These are phyloP conservation scores for Hirtodrosophila alboralis DNA, from an alignment of 2,888 invertebrate genomes.

Conservation along the genomic window DNA sequence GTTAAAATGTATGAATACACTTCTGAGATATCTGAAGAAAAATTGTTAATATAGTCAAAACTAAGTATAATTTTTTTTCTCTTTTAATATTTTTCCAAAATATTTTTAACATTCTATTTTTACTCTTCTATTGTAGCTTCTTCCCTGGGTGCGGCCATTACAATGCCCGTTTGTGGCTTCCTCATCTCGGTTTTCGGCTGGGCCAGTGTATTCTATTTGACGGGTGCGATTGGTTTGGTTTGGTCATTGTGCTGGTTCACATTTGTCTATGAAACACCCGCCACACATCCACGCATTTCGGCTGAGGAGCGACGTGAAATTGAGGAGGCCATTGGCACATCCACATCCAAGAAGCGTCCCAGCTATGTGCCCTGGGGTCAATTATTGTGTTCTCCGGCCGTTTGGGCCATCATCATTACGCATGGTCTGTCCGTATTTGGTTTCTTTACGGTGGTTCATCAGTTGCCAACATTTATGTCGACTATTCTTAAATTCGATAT, in stretches of 20 bases:
- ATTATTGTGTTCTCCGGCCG: constrained; percentile 89
- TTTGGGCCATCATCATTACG: constrained; percentile 93
- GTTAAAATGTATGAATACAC: too few species aligned
- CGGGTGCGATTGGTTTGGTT: constrained; percentile 89
- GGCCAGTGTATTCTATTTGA: constrained; percentile 95
- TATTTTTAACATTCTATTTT: not conserved
- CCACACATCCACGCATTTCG: constrained; percentile 92
- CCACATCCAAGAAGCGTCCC: constrained; percentile 86
- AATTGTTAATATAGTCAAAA: too few species aligned
- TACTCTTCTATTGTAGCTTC: constrained; percentile 88
- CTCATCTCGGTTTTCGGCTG: constrained; percentile 92
- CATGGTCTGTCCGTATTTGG: constrained; percentile 94
- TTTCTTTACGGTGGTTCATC: constrained; percentile 94
- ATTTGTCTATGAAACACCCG: constrained; percentile 92
- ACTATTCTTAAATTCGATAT: constrained; percentile 91
- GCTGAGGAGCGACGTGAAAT: constrained; percentile 89
- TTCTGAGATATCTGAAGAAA: too few species aligned
- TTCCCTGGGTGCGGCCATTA: constrained; percentile 95
- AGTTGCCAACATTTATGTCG: constrained; percentile 94
- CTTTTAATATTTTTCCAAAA: too few species aligned
- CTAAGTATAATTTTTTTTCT: too few species aligned
- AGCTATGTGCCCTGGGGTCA: constrained; percentile 90
- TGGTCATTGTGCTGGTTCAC: constrained; percentile 94
- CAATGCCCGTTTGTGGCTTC: constrained; percentile 94
- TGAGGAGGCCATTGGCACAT: constrained; percentile 89